Evolutionary conservation across 2,113 vertebrate species (phyloP).

Genomic region (Trichechus manatus): DNA sequence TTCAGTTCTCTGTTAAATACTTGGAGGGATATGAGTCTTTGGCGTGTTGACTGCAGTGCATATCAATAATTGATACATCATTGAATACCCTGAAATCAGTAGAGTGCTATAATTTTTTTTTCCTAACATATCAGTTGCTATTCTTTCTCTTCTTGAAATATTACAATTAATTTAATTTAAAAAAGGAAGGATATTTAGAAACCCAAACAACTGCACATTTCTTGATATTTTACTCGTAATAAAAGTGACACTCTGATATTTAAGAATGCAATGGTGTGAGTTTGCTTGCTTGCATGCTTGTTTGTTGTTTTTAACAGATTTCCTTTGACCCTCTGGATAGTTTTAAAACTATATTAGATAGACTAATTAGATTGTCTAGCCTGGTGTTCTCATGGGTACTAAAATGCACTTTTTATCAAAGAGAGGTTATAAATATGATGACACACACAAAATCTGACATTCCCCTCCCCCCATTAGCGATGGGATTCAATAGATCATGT

Average conservation of each 20-base stretch:
- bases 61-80: neutral
- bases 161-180: neutral
- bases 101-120: neutral
- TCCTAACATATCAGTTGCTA: neutral
- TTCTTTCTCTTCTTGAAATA: conserved; percentile 53
- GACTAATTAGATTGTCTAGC: conserved; percentile 56
- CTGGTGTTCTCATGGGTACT: neutral
- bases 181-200: neutral
- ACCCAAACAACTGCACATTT: neutral
- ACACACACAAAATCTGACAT: neutral
- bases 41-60: neutral
- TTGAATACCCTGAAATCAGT: neutral
- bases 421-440: neutral
- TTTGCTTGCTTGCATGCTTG: neutral
- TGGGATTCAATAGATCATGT: too few relatives aligned
- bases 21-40: neutral
- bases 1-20: neutral
- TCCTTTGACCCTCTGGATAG: conserved; percentile 7
- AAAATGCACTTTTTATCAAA: neutral
- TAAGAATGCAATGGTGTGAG: conserved; percentile 42
- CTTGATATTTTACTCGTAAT: conserved; percentile 47
- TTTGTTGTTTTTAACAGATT: neutral
- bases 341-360: conserved; percentile 43
- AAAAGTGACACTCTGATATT: conserved; percentile 27
- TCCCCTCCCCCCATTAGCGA: neutral